Conservation (phyloP, 1,140 invertebrate genomes). For the Sinonovacula constricta region DNA sequence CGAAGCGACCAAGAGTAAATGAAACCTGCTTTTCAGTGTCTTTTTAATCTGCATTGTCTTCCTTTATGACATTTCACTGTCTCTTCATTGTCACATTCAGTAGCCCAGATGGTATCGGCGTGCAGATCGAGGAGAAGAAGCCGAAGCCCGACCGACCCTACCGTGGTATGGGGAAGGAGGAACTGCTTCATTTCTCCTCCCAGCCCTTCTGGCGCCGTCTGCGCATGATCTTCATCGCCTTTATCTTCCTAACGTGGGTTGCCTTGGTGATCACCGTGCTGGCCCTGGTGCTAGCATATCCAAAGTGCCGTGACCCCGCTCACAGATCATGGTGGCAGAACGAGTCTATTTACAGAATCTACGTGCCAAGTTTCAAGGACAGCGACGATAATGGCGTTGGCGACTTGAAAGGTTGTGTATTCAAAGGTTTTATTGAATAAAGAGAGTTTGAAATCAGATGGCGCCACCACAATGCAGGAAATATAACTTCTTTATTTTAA, state of each 20-base stretch:
- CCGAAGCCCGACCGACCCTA: constrained; percentile 22
- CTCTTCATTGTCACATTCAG: no score
- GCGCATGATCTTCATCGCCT: constrained; percentile 55
- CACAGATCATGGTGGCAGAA: constrained; percentile 85
- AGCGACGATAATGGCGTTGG: constrained; percentile 87
- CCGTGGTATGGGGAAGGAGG: constrained; percentile 51
- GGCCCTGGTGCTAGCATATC: constrained; percentile 64
- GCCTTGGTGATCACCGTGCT: constrained; percentile 66
- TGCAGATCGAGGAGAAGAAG: background rate
- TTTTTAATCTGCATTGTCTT: background rate
- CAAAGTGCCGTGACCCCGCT: constrained; percentile 56
- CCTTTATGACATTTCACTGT: background rate
- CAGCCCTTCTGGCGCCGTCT: constrained; percentile 52
- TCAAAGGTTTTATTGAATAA: background rate
- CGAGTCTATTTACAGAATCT: constrained; percentile 87
- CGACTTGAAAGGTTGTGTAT: constrained; percentile 85
- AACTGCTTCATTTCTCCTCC: constrained; percentile 43
- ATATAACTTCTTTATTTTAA: no score
- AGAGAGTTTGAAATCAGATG: no score
- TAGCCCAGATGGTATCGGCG: no score
- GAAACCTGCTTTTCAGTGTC: background rate
- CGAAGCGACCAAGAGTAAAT: background rate
- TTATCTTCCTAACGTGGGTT: constrained; percentile 64
- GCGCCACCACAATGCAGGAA: no score
- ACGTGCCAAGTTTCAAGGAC: constrained; percentile 87